Evolutionary conservation across 2,888 invertebrate species (phyloP).

Genomic region (Eupithecia inturbata): DNA sequence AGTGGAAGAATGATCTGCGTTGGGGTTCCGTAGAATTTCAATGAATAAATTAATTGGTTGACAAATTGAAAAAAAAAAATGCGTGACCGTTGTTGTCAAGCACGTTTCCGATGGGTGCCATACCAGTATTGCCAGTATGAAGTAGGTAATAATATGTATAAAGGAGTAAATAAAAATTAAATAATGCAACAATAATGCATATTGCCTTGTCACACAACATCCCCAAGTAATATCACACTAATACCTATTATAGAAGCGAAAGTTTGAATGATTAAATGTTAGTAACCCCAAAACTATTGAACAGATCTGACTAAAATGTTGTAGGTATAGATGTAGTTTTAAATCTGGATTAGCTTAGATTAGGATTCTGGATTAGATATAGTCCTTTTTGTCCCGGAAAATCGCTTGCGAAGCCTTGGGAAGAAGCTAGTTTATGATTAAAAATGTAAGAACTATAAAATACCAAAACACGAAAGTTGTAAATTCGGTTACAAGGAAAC

Average conservation of each 20-base stretch:
- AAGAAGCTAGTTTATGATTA: background rate
- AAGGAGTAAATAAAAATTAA: background rate
- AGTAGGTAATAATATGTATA: background rate
- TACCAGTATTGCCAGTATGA: background rate
- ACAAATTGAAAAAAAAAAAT: slow-evolving; percentile 6
- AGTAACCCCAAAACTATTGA: background rate
- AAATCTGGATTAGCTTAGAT: no score
- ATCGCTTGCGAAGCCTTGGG: background rate
- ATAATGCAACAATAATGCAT: no score
- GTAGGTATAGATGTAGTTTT: no score
- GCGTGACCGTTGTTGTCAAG: background rate
- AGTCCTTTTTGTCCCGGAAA: background rate
- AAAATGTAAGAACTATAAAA: background rate
- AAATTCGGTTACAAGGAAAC: background rate
- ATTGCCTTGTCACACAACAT: no score
- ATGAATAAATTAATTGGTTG: slow-evolving; percentile 16
- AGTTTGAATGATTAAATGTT: background rate
- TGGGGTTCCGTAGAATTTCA: slow-evolving; percentile 29
- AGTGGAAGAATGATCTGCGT: slow-evolving; percentile 48
- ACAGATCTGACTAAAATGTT: background rate
- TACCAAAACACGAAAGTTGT: background rate
- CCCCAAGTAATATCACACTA: no score
- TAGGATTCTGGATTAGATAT: no score
- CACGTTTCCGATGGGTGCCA: background rate
- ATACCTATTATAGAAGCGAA: background rate